Evolutionary conservation across 1,140 invertebrate species (phyloP).

Genomic region (Zaprionus ornatus): DNA sequence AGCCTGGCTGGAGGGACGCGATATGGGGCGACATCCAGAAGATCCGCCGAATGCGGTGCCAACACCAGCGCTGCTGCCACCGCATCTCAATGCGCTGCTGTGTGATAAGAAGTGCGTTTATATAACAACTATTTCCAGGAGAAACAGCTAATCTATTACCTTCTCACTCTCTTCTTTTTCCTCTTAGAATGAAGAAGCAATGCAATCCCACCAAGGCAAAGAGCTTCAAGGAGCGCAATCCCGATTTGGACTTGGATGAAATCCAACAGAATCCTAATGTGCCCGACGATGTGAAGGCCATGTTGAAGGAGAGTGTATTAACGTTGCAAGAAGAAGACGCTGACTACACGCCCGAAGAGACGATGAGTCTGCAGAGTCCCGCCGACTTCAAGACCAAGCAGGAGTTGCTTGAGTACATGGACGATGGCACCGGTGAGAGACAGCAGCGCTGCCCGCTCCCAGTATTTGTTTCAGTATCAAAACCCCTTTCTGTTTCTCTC

Average conservation of each 20-base stretch:
- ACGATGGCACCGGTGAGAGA: conserved; percentile 77
- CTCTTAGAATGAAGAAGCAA: conserved; percentile 81
- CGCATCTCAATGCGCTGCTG: conserved; percentile 72
- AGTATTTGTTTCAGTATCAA: neutral
- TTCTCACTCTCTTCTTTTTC: neutral
- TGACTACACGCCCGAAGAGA: conserved; percentile 56
- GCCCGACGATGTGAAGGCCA: conserved; percentile 82
- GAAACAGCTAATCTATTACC: neutral
- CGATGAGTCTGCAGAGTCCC: conserved; percentile 68
- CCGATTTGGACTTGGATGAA: conserved; percentile 82
- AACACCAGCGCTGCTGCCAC: conserved; percentile 64
- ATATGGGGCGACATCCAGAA: conserved; percentile 96
- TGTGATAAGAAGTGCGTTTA: conserved; percentile 81
- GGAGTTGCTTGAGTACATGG: conserved; percentile 78
- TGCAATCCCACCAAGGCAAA: conserved; percentile 82
- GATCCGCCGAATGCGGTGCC: conserved; percentile 86
- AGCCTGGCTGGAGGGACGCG: conserved; percentile 89
- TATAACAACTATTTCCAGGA: neutral
- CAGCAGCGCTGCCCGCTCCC: neutral
- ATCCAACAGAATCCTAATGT: conserved; percentile 83
- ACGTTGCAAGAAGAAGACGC: conserved; percentile 58
- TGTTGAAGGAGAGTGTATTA: conserved; percentile 78
- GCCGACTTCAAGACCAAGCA: conserved; percentile 78
- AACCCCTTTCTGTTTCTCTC: conserved; percentile 3
- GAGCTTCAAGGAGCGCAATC: conserved; percentile 83